Percentiles rank a stretch among this genome's conserved stretches.
Conservation (phyloP, 2,113 vertebrate species). For the Scortum barcoo region DNA sequence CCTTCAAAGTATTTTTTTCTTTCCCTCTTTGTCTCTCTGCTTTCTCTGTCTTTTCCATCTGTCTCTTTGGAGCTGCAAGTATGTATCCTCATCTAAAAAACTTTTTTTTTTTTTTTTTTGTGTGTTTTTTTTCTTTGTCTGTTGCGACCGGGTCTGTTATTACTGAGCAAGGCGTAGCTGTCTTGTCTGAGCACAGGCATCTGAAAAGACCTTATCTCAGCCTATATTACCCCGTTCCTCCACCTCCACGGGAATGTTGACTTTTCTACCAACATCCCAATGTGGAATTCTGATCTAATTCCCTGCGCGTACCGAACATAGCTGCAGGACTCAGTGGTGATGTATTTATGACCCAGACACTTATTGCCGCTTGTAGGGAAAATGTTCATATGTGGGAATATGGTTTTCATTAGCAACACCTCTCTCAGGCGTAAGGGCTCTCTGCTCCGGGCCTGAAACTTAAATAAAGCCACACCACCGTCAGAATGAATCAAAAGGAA, state of each 20-base stretch:
- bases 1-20: constrained; percentile 8
- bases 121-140: neutral
- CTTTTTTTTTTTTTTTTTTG: neutral
- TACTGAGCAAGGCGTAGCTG: constrained; percentile 33
- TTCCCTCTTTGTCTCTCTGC: neutral
- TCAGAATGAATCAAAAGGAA: constrained; percentile 56
- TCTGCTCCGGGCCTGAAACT: constrained; percentile 28
- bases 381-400: constrained; percentile 55
- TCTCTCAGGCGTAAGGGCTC: constrained; percentile 17
- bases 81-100: constrained; percentile 1
- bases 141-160: constrained; percentile 33
- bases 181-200: constrained; percentile 24
- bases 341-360: constrained; percentile 73
- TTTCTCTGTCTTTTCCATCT: constrained; percentile 16
- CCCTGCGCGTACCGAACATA: constrained; percentile 67
- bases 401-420: constrained; percentile 68
- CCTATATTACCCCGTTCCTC: constrained; percentile 39
- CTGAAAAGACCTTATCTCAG: constrained; percentile 56
- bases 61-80: constrained; percentile 2
- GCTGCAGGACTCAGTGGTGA: constrained; percentile 64
- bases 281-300: constrained; percentile 82
- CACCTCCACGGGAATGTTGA: constrained; percentile 74
- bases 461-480: constrained; percentile 41
- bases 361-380: constrained; percentile 56
- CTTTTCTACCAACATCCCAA: constrained; percentile 80